These are phyloP conservation scores for Muraenolepis orangiensis DNA, from an alignment of 2,797 vertebrate species.

Conservation along the genomic window DNA sequence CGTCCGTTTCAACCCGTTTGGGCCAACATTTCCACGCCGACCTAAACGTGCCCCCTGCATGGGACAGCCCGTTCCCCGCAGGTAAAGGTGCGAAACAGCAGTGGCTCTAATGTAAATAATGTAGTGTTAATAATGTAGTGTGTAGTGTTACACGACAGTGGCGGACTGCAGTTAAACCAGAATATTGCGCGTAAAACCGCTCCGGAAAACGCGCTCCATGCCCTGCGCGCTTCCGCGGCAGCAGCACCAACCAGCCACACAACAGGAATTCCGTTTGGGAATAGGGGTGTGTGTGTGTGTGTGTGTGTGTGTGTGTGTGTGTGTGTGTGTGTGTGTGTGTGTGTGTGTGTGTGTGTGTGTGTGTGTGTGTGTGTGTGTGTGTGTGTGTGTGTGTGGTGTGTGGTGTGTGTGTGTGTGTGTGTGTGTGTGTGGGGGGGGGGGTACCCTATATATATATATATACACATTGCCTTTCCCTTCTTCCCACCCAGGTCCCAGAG, in stretches of 20 bases:
- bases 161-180: conserved; percentile 72
- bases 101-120: conserved; percentile 64
- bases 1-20: neutral
- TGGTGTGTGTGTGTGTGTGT: too few species aligned
- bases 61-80: neutral
- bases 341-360: too few species aligned
- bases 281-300: too few species aligned
- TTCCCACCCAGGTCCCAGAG: conserved; percentile 42
- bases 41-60: neutral
- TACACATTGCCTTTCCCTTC: conserved; percentile 33
- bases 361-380: too few species aligned
- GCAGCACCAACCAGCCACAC: conserved; percentile 58
- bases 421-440: neutral
- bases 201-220: conserved; percentile 60
- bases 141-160: conserved; percentile 56
- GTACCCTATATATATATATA: neutral
- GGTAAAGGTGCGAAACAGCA: conserved; percentile 50
- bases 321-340: too few species aligned
- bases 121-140: too few species aligned
- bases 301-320: too few species aligned
- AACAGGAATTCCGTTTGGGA: conserved; percentile 60
- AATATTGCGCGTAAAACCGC: conserved; percentile 72
- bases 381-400: too few species aligned
- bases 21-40: neutral
- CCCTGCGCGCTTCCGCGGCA: conserved; percentile 41